These are phyloP conservation scores for Dryadula phaetusa DNA, from an alignment of 2,888 invertebrate genomes.

Conservation along the genomic window DNA sequence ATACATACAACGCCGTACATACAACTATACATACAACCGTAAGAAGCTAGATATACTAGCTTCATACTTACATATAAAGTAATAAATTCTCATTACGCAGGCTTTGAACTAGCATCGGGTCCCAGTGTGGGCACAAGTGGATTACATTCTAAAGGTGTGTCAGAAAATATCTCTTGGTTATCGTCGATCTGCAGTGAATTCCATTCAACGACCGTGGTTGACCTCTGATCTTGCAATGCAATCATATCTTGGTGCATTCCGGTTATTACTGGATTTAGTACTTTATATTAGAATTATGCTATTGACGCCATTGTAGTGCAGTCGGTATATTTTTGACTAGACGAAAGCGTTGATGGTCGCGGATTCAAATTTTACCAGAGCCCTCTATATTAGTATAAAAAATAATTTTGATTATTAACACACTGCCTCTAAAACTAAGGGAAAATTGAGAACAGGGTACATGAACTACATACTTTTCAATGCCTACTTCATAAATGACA, in stretches of 20 bases:
- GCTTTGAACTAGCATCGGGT: slow-evolving; percentile 1
- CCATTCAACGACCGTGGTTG: slow-evolving; percentile 43
- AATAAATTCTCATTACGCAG: slow-evolving; percentile 33
- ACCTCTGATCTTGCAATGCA: slow-evolving; percentile 47
- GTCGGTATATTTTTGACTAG: neutral
- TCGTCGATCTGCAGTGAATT: slow-evolving; percentile 38
- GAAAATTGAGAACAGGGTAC: no score
- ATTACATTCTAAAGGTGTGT: slow-evolving; percentile 38
- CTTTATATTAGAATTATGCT: slow-evolving; percentile 22
- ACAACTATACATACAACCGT: no score
- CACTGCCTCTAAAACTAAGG: neutral
- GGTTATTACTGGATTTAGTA: slow-evolving; percentile 31
- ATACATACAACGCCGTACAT: neutral
- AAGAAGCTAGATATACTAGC: neutral
- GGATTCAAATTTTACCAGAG: neutral
- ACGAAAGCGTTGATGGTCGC: neutral
- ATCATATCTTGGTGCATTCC: slow-evolving; percentile 42
- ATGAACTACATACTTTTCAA: no score
- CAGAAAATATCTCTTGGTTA: slow-evolving; percentile 38
- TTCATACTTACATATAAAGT: no score
- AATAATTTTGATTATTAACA: no score
- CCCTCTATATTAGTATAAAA: no score
- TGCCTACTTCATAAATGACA: no score
- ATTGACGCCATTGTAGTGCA: neutral
- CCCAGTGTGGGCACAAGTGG: neutral